A percentile compares a stretch with the other conserved stretches of the same genome.
Conservation (phyloP, 2,888 invertebrate genomes). For the Trachelus tabidus region DNA sequence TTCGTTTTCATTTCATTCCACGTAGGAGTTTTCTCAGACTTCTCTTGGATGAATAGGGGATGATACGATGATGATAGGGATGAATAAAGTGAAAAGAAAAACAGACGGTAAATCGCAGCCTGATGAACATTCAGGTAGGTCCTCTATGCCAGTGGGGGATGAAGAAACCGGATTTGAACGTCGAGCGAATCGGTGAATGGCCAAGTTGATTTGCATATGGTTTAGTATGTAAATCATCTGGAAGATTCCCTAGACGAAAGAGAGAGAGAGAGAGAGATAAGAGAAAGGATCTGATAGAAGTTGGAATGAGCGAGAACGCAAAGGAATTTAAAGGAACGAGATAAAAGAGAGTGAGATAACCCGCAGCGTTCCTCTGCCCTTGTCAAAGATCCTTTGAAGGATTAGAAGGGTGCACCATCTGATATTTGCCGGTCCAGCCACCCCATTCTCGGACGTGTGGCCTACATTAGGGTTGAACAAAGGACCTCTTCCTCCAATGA, state of each 20-base stretch:
- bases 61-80: not conserved
- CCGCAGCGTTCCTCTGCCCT: constrained; percentile 9
- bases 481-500: constrained; percentile 9
- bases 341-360: not conserved
- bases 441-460: constrained; percentile 26
- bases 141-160: not conserved
- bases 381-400: constrained; percentile 13
- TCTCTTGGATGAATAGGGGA: not conserved
- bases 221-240: constrained; percentile 42
- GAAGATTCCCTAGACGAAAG: constrained; percentile 28
- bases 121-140: not conserved
- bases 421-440: not conserved
- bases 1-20: not conserved
- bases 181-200: constrained; percentile 35
- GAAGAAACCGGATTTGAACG: constrained; percentile 27
- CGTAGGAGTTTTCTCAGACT: not conserved
- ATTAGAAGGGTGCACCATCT: constrained; percentile 5
- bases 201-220: constrained; percentile 39
- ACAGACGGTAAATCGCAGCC: not conserved
- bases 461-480: constrained; percentile 30
- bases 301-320: not conserved
- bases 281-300: not conserved
- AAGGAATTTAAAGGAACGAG: not conserved
- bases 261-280: not conserved
- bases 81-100: not conserved